A percentile compares a stretch with the other conserved stretches of the same genome.
Evolutionary conservation across 2,888 invertebrate genomes (phyloP).

Genomic region (Monochamus alternatus): DNA sequence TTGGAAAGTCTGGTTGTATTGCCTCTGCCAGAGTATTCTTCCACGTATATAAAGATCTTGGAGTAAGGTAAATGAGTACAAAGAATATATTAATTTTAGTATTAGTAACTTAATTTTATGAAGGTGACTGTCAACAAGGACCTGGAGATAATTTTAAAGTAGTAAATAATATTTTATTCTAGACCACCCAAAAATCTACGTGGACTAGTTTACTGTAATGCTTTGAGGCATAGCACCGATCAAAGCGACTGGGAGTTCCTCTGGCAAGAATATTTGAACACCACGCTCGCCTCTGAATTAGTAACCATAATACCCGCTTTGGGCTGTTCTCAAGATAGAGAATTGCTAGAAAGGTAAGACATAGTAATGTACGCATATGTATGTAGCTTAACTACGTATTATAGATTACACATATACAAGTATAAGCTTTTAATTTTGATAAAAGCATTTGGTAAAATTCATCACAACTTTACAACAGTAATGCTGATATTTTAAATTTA

Average conservation of each 20-base stretch:
- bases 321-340: constrained; percentile 17
- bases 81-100: neutral
- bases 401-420: no score
- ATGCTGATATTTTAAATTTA: no score
- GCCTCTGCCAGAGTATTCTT: constrained; percentile 65
- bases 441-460: no score
- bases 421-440: no score
- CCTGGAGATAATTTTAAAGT: neutral
- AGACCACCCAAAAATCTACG: constrained; percentile 29
- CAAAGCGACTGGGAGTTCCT: constrained; percentile 33
- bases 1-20: constrained; percentile 75
- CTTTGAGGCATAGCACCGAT: constrained; percentile 24
- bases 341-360: constrained; percentile 21
- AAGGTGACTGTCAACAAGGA: no score
- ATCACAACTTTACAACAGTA: no score
- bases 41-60: constrained; percentile 9
- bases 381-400: neutral
- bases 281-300: constrained; percentile 17
- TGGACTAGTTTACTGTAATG: constrained; percentile 26
- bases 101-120: no score
- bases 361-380: neutral
- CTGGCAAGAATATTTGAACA: constrained; percentile 15
- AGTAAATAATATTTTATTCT: neutral
- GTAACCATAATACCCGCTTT: constrained; percentile 16
- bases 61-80: constrained; percentile 10